phyloP scores from a whole-genome alignment of 2,888 invertebrate species.

The Luperina testacea region DNA sequence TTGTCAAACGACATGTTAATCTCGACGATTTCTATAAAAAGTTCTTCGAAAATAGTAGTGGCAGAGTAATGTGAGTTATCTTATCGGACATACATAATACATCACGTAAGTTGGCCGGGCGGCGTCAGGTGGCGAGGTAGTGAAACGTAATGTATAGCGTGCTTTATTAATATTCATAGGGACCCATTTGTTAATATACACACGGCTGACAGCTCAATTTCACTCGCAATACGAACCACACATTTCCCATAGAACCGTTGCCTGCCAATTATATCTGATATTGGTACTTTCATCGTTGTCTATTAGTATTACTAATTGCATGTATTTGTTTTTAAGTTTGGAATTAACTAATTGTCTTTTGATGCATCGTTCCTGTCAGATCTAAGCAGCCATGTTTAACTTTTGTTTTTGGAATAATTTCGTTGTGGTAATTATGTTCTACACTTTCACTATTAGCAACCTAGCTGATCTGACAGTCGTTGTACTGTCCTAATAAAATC shows the following conservation, averaged over 20 bases:
- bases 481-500: not conserved
- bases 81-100: conserved; percentile 65
- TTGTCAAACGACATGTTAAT: conserved; percentile 64
- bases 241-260: conserved; percentile 70
- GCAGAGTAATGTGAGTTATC: conserved; percentile 60
- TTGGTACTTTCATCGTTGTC: conserved; percentile 60
- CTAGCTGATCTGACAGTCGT: not conserved
- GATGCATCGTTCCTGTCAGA: conserved; percentile 51
- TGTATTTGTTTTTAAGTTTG: conserved; percentile 52
- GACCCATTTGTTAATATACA: conserved; percentile 86
- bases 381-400: conserved; percentile 31
- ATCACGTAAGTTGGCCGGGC: conserved; percentile 64
- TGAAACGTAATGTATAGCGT: conserved; percentile 75
- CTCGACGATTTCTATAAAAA: conserved; percentile 56
- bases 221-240: conserved; percentile 76
- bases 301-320: conserved; percentile 64
- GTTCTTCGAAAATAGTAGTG: conserved; percentile 44
- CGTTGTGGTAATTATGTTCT: not conserved
- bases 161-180: conserved; percentile 88
- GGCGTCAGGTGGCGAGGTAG: conserved; percentile 67
- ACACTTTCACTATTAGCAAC: conserved; percentile 37
- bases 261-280: conserved; percentile 74
- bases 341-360: conserved; percentile 54
- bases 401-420: conserved; percentile 40
- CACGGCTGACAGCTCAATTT: conserved; percentile 88